Evolutionary conservation across 2,113 vertebrate genomes (phyloP).

Genomic region (Dipodomys stephensi): DNA sequence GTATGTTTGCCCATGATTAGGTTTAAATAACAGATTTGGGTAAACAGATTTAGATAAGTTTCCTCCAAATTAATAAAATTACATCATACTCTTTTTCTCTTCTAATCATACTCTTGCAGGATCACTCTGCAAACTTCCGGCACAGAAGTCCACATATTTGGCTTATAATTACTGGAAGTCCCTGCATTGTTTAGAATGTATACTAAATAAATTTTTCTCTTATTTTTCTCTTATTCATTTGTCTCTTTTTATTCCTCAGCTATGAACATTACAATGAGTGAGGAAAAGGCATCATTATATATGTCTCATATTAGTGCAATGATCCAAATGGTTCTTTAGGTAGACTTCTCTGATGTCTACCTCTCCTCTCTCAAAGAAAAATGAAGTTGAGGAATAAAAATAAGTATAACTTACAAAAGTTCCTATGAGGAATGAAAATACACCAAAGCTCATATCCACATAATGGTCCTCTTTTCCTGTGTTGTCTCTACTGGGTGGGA

Average conservation of each 20-base stretch:
- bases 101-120: background rate
- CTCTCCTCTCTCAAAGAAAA: background rate
- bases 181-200: background rate
- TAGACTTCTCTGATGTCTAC: background rate
- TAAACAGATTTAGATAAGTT: background rate
- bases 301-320: background rate
- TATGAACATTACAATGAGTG: background rate
- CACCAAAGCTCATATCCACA: background rate
- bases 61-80: background rate
- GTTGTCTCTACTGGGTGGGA: background rate
- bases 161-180: background rate
- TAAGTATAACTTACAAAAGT: background rate
- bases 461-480: background rate
- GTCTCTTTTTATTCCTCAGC: background rate
- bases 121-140: too few species aligned
- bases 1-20: too few species aligned
- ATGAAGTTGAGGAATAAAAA: background rate
- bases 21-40: too few species aligned
- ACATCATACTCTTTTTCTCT: background rate
- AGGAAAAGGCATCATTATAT: background rate
- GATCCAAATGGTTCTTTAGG: background rate
- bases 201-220: background rate
- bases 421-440: background rate
- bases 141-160: background rate
- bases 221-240: background rate